Conservation (phyloP, 2,113 vertebrate genomes). For the Tinamus guttatus region DNA sequence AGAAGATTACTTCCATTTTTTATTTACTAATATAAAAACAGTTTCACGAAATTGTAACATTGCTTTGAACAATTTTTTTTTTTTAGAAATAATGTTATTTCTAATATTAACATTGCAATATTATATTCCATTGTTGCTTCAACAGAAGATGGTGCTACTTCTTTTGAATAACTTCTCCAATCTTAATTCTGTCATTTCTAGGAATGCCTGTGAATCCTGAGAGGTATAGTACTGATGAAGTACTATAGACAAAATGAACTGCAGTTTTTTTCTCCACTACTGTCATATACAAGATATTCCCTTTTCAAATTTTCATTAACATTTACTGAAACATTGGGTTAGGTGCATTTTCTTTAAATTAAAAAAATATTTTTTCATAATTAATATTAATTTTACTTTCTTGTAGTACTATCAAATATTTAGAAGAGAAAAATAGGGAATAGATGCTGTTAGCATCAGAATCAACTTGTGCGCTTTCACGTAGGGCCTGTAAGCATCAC, state of each 20-base stretch:
- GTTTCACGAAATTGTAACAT: not conserved
- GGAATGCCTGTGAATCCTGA: not conserved
- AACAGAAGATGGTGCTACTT: not conserved
- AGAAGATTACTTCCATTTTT: not conserved
- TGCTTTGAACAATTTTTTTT: not conserved
- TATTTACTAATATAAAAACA: not conserved
- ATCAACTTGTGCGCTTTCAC: not conserved
- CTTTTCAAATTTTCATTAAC: not conserved
- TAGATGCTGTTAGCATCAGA: not conserved
- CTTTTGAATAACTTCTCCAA: not conserved
- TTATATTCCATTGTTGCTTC: not conserved
- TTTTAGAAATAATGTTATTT: not conserved
- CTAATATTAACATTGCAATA: not conserved
- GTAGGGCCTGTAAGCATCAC: not conserved
- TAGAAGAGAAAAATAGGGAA: not conserved
- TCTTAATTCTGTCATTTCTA: not conserved
- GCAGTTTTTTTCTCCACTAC: not conserved
- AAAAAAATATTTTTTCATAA: not conserved
- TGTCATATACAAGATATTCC: not conserved
- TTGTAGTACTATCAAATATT: not conserved
- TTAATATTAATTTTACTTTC: not conserved
- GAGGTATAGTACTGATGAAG: not conserved
- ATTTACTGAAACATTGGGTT: not conserved
- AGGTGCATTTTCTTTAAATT: not conserved
- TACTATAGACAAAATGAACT: not conserved